Evolutionary conservation across 1,140 invertebrate species (phyloP).

Genomic region (Cotesia chilonis): DNA sequence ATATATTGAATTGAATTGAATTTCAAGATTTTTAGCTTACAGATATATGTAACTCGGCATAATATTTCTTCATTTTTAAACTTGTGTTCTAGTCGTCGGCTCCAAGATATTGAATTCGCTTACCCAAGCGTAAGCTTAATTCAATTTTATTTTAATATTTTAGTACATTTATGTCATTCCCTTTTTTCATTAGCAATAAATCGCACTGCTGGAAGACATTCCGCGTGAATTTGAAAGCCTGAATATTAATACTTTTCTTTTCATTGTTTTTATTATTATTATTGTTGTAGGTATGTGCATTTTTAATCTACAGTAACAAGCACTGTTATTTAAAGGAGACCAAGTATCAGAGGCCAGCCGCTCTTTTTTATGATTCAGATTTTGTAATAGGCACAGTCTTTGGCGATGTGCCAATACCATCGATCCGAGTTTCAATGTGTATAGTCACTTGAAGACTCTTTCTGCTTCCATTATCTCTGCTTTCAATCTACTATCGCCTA

Average conservation of each 20-base stretch:
- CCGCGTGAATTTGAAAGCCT: conserved; percentile 29
- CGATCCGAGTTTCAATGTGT: conserved; percentile 25
- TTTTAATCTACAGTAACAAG: conserved; percentile 13
- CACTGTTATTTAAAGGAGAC: neutral
- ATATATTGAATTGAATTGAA: too few relatives aligned
- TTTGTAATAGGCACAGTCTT: conserved; percentile 33
- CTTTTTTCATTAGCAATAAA: conserved; percentile 4
- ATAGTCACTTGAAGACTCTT: conserved; percentile 22
- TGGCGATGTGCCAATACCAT: conserved; percentile 31
- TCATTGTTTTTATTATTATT: conserved; percentile 8
- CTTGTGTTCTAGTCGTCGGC: too few relatives aligned
- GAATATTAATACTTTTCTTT: neutral
- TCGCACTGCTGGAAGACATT: neutral
- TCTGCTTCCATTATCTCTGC: conserved; percentile 27
- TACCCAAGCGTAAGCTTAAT: too few relatives aligned
- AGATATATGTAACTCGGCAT: too few relatives aligned
- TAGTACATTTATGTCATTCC: neutral
- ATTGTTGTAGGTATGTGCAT: neutral
- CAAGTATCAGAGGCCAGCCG: conserved; percentile 21
- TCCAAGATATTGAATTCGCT: too few relatives aligned
- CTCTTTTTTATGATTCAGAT: conserved; percentile 24
- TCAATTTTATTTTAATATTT: too few relatives aligned
- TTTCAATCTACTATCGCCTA: conserved; percentile 18
- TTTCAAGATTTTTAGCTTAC: too few relatives aligned
- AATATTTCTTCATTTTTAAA: too few relatives aligned